These are phyloP conservation scores for Trilocha varians DNA, from an alignment of 2,888 invertebrate species.

Conservation along the genomic window DNA sequence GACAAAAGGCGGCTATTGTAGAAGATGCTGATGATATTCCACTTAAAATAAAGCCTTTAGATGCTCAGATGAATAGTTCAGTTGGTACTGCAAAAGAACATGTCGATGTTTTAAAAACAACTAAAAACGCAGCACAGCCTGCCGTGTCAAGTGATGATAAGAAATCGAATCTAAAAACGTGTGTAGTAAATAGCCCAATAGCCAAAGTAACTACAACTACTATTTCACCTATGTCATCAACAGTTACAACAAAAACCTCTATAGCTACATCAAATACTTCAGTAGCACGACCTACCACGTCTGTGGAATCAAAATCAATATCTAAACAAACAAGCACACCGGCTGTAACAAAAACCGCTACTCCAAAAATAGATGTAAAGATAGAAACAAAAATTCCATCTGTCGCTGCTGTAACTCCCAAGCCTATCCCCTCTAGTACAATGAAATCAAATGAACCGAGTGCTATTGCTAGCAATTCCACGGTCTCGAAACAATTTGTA, in stretches of 20 bases:
- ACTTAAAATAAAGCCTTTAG: constrained; percentile 3
- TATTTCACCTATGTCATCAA: constrained; percentile 9
- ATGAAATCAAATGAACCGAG: neutral
- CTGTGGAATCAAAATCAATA: neutral
- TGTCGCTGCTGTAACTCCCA: neutral
- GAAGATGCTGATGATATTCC: constrained; percentile 18
- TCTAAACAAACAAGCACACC: neutral
- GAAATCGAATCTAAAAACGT: constrained; percentile 15
- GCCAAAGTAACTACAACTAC: constrained; percentile 8
- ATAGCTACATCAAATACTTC: constrained; percentile 1
- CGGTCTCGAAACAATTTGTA: neutral
- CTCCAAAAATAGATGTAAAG: neutral
- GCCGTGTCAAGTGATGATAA: constrained; percentile 13
- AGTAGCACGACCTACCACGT: neutral
- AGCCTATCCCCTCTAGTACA: neutral
- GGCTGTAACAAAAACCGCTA: neutral
- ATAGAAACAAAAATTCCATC: neutral
- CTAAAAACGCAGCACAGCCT: constrained; percentile 6
- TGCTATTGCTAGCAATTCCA: neutral
- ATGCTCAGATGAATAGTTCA: constrained; percentile 2
- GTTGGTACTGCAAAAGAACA: constrained; percentile 3
- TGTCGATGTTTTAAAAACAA: neutral
- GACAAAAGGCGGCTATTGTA: constrained; percentile 29
- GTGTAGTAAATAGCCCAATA: constrained; percentile 11
- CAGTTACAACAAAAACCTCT: constrained; percentile 3